Conservation (phyloP, 2,797 vertebrate species). For the Thalassophryne amazonica region DNA sequence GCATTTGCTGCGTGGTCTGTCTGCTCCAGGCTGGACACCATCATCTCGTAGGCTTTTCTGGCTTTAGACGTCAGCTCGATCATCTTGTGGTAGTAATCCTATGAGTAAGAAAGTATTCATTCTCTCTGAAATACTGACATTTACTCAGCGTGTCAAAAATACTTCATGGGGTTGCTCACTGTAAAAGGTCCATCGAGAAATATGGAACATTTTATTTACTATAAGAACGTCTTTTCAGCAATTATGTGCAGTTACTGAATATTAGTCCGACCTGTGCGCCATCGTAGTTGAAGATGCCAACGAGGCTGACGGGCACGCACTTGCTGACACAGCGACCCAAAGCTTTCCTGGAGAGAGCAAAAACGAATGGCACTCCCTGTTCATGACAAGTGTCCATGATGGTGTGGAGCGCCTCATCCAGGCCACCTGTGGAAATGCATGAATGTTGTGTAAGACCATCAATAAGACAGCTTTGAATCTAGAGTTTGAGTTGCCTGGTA, state of each 20-base stretch:
- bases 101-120: neutral
- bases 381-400: constrained; percentile 91
- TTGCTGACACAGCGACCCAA: constrained; percentile 93
- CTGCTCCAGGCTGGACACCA: constrained; percentile 79
- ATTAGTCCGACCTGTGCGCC: constrained; percentile 88
- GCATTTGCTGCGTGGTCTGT: constrained; percentile 18
- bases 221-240: neutral
- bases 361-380: constrained; percentile 92
- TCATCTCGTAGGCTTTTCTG: constrained; percentile 86
- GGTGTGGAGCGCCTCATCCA: constrained; percentile 93
- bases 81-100: constrained; percentile 96
- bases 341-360: constrained; percentile 92
- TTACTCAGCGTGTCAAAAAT: too few relatives aligned
- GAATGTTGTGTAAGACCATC: neutral
- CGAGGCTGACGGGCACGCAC: constrained; percentile 92
- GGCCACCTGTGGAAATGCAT: constrained; percentile 79
- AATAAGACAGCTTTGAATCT: neutral
- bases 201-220: neutral
- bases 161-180: too few relatives aligned
- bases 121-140: neutral
- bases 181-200: too few relatives aligned
- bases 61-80: constrained; percentile 91
- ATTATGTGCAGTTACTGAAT: neutral
- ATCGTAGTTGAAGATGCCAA: constrained; percentile 98
- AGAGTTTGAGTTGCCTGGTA: neutral